Percentiles rank a stretch among this genome's conserved stretches.
phyloP scores from a whole-genome alignment of 1,140 invertebrate species.

The Acyrthosiphon pisum region DNA sequence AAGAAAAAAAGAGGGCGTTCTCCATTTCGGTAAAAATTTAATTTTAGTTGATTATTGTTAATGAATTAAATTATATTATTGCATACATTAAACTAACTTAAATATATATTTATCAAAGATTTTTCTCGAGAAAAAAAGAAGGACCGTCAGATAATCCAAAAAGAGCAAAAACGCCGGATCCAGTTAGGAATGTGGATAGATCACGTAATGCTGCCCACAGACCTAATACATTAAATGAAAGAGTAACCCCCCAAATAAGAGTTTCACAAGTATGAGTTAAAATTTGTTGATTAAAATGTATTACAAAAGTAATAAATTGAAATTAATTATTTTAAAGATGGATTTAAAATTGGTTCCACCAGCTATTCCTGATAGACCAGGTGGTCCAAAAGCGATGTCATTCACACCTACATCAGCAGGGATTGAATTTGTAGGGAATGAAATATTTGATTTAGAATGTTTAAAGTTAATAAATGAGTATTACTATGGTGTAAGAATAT shows the following conservation, averaged over 20 bases:
- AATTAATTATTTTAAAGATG: constrained; percentile 40
- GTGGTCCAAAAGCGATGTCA: constrained; percentile 75
- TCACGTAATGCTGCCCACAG: constrained; percentile 34
- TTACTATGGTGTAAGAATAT: constrained; percentile 92
- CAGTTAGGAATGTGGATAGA: constrained; percentile 61
- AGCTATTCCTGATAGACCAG: constrained; percentile 72
- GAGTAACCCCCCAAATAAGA: constrained; percentile 62
- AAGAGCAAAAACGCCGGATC: constrained; percentile 78
- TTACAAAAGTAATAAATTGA: constrained; percentile 56
- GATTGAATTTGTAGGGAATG: constrained; percentile 79
- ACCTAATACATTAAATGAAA: constrained; percentile 55
- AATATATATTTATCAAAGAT: constrained; percentile 65
- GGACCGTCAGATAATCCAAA: constrained; percentile 70
- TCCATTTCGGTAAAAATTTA: constrained; percentile 77
- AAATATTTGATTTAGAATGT: constrained; percentile 85
- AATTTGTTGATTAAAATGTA: background rate
- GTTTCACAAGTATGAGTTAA: constrained; percentile 63
- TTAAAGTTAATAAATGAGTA: constrained; percentile 96
- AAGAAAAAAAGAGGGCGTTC: constrained; percentile 87
- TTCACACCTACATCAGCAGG: constrained; percentile 70
- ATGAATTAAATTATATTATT: background rate
- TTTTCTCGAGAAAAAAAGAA: constrained; percentile 80
- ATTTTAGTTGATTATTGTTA: background rate
- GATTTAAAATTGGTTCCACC: constrained; percentile 68
- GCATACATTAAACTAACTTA: background rate